Evolutionary conservation across 2,797 vertebrate species (phyloP).

Genomic region (Darevskia nairensis): DNA sequence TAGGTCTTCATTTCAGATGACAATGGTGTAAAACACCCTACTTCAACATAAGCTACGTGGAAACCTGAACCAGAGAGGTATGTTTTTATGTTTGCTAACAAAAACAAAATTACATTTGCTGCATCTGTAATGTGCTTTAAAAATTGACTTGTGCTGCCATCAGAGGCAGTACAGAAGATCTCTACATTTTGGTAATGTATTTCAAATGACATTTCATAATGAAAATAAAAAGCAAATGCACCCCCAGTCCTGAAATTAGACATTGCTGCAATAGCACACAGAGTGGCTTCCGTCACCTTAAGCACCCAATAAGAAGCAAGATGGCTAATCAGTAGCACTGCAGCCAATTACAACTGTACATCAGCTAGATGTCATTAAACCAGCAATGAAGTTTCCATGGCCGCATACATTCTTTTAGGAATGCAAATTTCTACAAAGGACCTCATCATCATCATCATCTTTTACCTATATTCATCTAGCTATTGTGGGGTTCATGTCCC

Average conservation of each 20-base stretch:
- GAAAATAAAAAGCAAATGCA: neutral
- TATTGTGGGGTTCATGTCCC: neutral
- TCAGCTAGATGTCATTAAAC: neutral
- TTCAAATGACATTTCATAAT: conserved; percentile 14
- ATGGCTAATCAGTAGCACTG: neutral
- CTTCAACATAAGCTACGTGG: conserved; percentile 35
- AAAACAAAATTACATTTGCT: conserved; percentile 59
- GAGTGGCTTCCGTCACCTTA: neutral
- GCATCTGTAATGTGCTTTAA: conserved; percentile 50
- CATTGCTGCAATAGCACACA: neutral
- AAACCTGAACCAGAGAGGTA: conserved; percentile 46
- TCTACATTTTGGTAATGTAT: conserved; percentile 29
- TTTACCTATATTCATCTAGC: neutral
- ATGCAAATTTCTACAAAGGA: no score
- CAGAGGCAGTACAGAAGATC: conserved; percentile 49
- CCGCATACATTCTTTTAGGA: neutral
- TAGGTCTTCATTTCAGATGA: conserved; percentile 50
- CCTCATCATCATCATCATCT: no score
- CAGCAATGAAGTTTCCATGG: neutral
- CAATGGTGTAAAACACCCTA: conserved; percentile 55
- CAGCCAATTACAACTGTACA: neutral
- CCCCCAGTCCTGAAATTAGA: neutral
- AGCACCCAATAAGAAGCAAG: neutral
- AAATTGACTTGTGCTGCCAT: conserved; percentile 56
- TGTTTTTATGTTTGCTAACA: conserved; percentile 48